These are phyloP conservation scores for Adelges cooleyi DNA, from an alignment of 1,140 invertebrate genomes.

Conservation along the genomic window DNA sequence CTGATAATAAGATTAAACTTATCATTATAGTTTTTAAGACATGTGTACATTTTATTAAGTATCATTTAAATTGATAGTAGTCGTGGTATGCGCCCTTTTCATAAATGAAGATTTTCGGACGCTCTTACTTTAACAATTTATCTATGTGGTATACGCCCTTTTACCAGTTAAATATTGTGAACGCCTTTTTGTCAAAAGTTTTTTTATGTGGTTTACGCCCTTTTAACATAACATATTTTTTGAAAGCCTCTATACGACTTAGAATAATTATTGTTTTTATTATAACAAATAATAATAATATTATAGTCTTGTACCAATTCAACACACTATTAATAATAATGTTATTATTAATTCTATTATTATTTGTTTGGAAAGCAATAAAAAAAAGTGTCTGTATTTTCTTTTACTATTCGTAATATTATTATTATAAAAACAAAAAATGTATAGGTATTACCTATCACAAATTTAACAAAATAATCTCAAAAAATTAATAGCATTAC, in stretches of 20 bases:
- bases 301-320: no score
- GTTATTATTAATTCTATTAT: background rate
- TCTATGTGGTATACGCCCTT: background rate
- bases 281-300: background rate
- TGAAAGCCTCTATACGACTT: background rate
- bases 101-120: background rate
- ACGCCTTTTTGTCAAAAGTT: no score
- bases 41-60: background rate
- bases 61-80: background rate
- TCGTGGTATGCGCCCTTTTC: background rate
- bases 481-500: background rate
- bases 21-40: no score
- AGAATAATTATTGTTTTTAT: background rate
- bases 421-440: background rate
- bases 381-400: background rate
- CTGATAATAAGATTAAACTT: no score
- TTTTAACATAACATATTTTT: no score
- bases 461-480: background rate
- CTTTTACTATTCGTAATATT: background rate
- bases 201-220: no score
- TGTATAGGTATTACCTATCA: background rate
- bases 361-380: background rate
- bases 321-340: background rate
- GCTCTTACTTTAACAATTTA: background rate
- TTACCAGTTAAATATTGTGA: background rate